These are phyloP conservation scores for Drosophila mayri DNA, from an alignment of 1,140 invertebrate genomes.

Conservation along the genomic window DNA sequence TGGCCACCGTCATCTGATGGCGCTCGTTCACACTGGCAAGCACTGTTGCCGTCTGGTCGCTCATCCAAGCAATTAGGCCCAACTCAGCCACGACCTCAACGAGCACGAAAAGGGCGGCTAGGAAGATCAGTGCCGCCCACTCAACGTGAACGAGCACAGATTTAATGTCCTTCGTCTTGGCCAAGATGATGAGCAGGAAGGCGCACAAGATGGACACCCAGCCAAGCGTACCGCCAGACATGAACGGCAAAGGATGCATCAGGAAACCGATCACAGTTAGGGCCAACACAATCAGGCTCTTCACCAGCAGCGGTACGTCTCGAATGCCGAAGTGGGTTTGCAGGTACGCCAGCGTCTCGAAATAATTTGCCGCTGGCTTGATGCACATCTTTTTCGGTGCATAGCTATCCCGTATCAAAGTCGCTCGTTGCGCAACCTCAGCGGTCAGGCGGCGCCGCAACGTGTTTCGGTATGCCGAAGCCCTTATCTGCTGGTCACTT, in stretches of 20 bases:
- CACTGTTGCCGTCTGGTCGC: neutral
- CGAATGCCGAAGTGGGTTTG: slow-evolving; percentile 82
- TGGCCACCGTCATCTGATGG: neutral
- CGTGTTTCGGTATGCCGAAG: slow-evolving; percentile 90
- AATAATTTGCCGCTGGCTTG: slow-evolving; percentile 87
- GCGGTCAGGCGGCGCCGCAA: slow-evolving; percentile 91
- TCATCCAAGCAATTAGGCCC: neutral
- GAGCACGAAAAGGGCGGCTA: neutral
- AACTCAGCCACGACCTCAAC: neutral
- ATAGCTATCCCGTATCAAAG: slow-evolving; percentile 85
- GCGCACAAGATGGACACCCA: slow-evolving; percentile 88
- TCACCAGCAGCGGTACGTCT: slow-evolving; percentile 88
- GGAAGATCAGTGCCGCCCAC: neutral
- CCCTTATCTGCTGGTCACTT: slow-evolving; percentile 90
- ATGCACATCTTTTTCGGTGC: slow-evolving; percentile 12
- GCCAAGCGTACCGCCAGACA: slow-evolving; percentile 88
- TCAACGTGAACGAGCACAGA: neutral
- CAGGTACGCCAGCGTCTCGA: slow-evolving; percentile 54
- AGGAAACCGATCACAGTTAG: slow-evolving; percentile 89
- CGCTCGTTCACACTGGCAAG: neutral
- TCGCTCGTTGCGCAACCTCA: slow-evolving; percentile 89
- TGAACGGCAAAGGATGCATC: slow-evolving; percentile 87
- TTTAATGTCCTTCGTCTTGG: neutral
- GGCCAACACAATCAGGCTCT: slow-evolving; percentile 87
- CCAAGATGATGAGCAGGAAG: neutral